Percentiles rank a stretch among this genome's conserved stretches.
Conservation (phyloP, 2,113 vertebrate genomes). For the Nasalis larvatus region DNA sequence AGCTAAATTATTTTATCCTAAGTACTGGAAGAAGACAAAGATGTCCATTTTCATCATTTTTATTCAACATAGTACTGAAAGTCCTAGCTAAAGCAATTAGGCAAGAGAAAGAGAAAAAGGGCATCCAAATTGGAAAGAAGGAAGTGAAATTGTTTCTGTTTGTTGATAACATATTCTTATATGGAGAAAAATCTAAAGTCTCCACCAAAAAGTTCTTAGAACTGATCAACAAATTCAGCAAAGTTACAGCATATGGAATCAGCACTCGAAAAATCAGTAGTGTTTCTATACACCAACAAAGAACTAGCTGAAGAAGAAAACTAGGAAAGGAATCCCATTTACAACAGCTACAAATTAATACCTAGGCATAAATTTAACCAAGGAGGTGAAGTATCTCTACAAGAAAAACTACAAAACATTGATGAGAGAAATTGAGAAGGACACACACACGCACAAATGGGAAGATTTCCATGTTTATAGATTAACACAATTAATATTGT, state of each 20-base stretch:
- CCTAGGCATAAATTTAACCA: not conserved
- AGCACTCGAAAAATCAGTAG: not conserved
- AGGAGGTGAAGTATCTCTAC: not conserved
- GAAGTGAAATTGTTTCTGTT: not conserved
- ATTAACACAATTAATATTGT: too few relatives aligned
- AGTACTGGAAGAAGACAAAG: not conserved
- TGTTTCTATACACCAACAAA: not conserved
- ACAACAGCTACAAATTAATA: not conserved
- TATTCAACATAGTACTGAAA: not conserved
- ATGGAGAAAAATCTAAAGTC: not conserved
- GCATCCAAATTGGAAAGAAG: not conserved
- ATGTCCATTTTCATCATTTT: not conserved
- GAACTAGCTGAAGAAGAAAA: not conserved
- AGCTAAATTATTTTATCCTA: not conserved
- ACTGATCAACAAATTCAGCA: not conserved
- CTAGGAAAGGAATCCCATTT: not conserved
- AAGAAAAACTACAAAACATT: not conserved
- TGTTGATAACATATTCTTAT: not conserved
- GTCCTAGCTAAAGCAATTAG: not conserved
- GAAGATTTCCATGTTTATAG: not conserved
- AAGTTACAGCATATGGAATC: not conserved
- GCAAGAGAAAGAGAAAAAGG: not conserved
- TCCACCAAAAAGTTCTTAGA: not conserved
- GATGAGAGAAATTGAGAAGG: not conserved
- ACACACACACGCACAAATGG: not conserved